phyloP scores from a whole-genome alignment of 2,113 vertebrate genomes.

The Elephantulus edwardii region DNA sequence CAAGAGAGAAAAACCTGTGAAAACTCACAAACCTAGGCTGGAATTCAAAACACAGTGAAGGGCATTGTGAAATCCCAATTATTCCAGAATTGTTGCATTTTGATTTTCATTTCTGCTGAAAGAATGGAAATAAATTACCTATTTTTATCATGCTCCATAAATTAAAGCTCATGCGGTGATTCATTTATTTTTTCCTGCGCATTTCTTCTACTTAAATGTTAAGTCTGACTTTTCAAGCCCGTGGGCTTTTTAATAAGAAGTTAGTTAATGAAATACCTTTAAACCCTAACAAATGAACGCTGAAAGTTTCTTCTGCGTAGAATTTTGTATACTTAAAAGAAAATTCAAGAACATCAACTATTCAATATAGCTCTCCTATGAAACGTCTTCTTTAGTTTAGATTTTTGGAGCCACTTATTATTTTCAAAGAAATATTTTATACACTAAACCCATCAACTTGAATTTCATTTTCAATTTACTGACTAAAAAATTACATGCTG shows the following conservation, averaged over 20 bases:
- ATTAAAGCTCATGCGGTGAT: constrained; percentile 52
- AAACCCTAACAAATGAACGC: constrained; percentile 38
- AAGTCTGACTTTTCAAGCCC: constrained; percentile 37
- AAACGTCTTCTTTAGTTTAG: background rate
- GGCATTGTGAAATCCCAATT: constrained; percentile 20
- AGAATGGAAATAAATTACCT: constrained; percentile 56
- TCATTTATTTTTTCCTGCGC: constrained; percentile 47
- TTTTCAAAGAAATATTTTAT: constrained; percentile 62
- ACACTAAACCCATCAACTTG: constrained; percentile 19
- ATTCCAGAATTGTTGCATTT: constrained; percentile 39
- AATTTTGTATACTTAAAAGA: background rate
- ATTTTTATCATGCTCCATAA: constrained; percentile 40
- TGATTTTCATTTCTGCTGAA: constrained; percentile 51
- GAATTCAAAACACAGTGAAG: constrained; percentile 35
- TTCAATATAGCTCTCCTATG: background rate
- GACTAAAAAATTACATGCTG: constrained; percentile 57
- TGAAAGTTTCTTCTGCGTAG: constrained; percentile 3
- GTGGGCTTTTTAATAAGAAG: constrained; percentile 33
- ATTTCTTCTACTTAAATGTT: constrained; percentile 60
- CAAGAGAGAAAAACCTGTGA: constrained; percentile 34
- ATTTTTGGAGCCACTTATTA: constrained; percentile 44
- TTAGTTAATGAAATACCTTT: constrained; percentile 34
- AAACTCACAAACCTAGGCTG: constrained; percentile 12
- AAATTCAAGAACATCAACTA: constrained; percentile 1
- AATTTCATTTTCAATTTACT: constrained; percentile 42